Evolutionary conservation across 2,797 vertebrate genomes (phyloP), one percentile per base, ranked within the genome.

Genomic region (Pseudochirops cupreus): DNA sequence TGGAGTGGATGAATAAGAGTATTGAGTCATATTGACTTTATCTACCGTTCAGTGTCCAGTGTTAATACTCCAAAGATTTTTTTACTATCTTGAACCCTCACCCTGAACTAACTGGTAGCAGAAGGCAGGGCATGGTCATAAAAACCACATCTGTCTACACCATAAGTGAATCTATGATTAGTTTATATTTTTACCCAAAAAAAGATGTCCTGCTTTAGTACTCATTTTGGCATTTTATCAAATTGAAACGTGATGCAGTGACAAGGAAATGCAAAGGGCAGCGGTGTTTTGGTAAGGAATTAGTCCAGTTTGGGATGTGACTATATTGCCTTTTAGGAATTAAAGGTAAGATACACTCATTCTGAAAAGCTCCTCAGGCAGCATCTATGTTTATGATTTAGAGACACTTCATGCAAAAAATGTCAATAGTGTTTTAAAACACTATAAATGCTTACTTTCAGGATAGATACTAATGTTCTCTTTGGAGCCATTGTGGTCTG

Each of bases 361-460:
- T 33, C 57, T 56, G 91, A 96, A 82, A 92, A 67, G 91, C 96
- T 96, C 94, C 94, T 82, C n/a, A 56, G 9, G 26, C 33, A 96
- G 56, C 90, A 46, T 94, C 57, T 94, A 59, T 50, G 87, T 50
- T 54, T 82, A 56, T 50, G 95, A 59, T 92, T 93, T 67, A 94
- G 94, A 96, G 92, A 95, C 89, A 95, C 67, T 95, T 96, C 95
- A 96, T 96, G 96, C 50, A 92, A 96, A 96, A 96, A 94, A 95
- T 96, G 97, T 96, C 98, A 98, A 96, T 96, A 95, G 97, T 96
- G 74, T 87, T 96, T 94, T 98, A 67, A 94, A 96, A 95, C 92
- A 96, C 93, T 91, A 52, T 96, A 97, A 97, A 97, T 96, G 96
- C 92, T 95, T 96, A 74, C 91, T 96, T 93, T 96, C 93, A 95